Evolutionary conservation across 2,113 vertebrate species (phyloP).

Genomic region (Embiotoca jacksoni): DNA sequence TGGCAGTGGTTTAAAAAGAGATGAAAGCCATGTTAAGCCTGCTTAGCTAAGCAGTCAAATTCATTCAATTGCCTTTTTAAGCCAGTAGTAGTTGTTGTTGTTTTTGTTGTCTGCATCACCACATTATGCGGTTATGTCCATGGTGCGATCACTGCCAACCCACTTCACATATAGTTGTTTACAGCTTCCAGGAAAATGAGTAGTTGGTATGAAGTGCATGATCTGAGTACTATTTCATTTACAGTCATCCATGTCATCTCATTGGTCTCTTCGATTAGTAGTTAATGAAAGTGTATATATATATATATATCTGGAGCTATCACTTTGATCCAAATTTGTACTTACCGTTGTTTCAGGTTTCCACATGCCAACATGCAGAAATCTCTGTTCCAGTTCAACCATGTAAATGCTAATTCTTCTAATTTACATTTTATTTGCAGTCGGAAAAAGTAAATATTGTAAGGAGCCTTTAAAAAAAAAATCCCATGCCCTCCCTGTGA

Average conservation of each 20-base stretch:
- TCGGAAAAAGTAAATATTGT: no score
- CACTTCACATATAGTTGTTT: constrained; percentile 68
- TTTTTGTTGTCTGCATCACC: constrained; percentile 32
- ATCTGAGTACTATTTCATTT: constrained; percentile 46
- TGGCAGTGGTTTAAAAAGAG: constrained; percentile 67
- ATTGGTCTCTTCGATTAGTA: constrained; percentile 21
- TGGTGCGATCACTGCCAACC: constrained; percentile 60
- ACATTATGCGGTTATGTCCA: constrained; percentile 58
- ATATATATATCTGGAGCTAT: background rate
- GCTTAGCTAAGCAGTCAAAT: constrained; percentile 54
- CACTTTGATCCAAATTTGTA: constrained; percentile 28
- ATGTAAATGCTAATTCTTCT: no score
- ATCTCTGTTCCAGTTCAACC: no score
- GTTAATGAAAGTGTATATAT: constrained; percentile 45
- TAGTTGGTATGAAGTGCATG: constrained; percentile 38
- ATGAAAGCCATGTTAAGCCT: constrained; percentile 71
- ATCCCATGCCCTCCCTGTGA: background rate
- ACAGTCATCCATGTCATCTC: constrained; percentile 15
- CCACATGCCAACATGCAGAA: no score
- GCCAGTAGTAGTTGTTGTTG: constrained; percentile 51
- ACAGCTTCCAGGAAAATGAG: constrained; percentile 58
- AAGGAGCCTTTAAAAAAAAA: no score
- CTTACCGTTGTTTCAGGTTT: background rate
- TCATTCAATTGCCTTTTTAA: constrained; percentile 67
- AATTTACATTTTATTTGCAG: no score